These are phyloP conservation scores for Lycia hirtaria DNA, from an alignment of 2,888 invertebrate species.

Conservation along the genomic window DNA sequence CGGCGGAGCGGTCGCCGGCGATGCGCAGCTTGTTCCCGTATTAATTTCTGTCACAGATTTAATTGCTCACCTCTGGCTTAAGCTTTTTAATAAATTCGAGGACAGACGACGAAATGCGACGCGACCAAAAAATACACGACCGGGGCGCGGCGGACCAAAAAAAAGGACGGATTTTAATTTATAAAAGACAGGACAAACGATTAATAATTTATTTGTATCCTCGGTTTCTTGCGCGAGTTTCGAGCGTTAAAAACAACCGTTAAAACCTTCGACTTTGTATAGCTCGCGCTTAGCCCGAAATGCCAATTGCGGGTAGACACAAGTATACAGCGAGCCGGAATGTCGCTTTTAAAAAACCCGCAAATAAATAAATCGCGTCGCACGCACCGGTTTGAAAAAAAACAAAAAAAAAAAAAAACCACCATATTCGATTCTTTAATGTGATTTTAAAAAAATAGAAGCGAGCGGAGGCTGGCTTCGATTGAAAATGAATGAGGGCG, in stretches of 20 bases:
- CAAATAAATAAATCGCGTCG: slow-evolving; percentile 86
- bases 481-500: slow-evolving; percentile 86
- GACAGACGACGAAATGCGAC: slow-evolving; percentile 76
- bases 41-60: slow-evolving; percentile 83
- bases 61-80: slow-evolving; percentile 83
- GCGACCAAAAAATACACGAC: slow-evolving; percentile 75
- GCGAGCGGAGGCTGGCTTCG: slow-evolving; percentile 78
- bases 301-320: slow-evolving; percentile 85
- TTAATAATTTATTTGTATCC: slow-evolving; percentile 86
- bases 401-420: slow-evolving; percentile 80
- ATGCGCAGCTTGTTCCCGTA: slow-evolving; percentile 67
- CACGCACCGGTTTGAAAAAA: slow-evolving; percentile 76
- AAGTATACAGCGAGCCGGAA: slow-evolving; percentile 84
- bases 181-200: slow-evolving; percentile 86
- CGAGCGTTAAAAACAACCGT: slow-evolving; percentile 85
- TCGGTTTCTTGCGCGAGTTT: slow-evolving; percentile 77
- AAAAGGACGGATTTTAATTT: slow-evolving; percentile 84
- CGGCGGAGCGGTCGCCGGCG: slow-evolving; percentile 55
- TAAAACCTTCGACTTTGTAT: slow-evolving; percentile 83
- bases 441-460: slow-evolving; percentile 84
- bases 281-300: slow-evolving; percentile 83
- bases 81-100: slow-evolving; percentile 83
- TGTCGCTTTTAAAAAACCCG: slow-evolving; percentile 83
- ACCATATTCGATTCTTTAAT: slow-evolving; percentile 85
- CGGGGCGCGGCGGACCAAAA: slow-evolving; percentile 71